A percentile compares a stretch with the other conserved stretches of the same genome.
phyloP scores from a whole-genome alignment of 1,140 invertebrate genomes.

The Caenorhabditis elegans region DNA sequence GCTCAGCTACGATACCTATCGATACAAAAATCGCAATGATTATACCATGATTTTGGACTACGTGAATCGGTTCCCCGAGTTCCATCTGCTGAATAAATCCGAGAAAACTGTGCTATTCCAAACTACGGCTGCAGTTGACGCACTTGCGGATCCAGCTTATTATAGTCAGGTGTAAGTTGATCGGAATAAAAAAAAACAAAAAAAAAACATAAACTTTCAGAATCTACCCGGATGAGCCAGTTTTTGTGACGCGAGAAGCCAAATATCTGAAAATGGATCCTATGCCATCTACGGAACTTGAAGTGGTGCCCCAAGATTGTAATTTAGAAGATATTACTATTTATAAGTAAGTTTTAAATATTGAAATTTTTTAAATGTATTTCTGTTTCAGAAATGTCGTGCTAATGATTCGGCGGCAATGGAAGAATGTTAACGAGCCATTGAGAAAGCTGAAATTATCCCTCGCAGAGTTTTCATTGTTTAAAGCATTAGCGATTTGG shows the following conservation, averaged over 20 bases:
- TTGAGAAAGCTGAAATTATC: background rate
- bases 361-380: background rate
- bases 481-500: background rate
- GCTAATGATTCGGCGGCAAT: background rate
- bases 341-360: background rate
- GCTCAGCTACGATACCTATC: background rate
- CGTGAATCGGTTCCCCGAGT: background rate
- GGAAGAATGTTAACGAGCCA: background rate
- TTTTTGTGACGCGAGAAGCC: background rate
- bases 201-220: background rate
- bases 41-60: conserved; percentile 16
- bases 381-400: background rate
- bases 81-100: background rate
- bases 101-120: conserved; percentile 25
- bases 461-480: background rate
- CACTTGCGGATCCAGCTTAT: background rate
- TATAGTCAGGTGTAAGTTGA: background rate
- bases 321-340: background rate
- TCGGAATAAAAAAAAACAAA: background rate
- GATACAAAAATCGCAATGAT: conserved; percentile 5
- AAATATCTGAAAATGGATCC: conserved; percentile 3
- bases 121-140: background rate
- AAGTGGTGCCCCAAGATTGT: background rate
- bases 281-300: background rate
- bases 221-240: background rate